These are phyloP conservation scores for Lithobates sylvaticus DNA, from an alignment of 2,797 vertebrate genomes.

Conservation along the genomic window DNA sequence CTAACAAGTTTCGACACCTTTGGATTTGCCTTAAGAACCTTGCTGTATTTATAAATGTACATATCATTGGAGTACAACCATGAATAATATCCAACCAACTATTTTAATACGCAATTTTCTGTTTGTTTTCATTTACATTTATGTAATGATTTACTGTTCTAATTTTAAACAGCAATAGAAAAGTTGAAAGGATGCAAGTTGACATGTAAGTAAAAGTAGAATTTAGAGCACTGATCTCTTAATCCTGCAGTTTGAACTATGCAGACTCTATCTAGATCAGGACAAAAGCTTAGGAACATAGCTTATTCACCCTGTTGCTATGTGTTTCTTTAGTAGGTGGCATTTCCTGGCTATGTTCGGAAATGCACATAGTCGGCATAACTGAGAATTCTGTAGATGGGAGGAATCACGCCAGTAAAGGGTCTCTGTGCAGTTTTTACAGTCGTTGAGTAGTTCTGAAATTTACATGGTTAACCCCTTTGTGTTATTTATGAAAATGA, in stretches of 20 bases:
- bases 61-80: no score
- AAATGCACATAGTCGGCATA: constrained; percentile 49
- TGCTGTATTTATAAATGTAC: no score
- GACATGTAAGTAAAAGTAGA: constrained; percentile 26
- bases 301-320: constrained; percentile 26
- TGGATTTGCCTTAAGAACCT: no score
- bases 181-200: not conserved
- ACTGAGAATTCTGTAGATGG: not conserved
- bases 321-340: constrained; percentile 40
- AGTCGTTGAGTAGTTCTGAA: not conserved
- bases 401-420: not conserved
- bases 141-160: no score
- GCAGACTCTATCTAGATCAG: constrained; percentile 40
- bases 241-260: constrained; percentile 43
- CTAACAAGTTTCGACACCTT: no score
- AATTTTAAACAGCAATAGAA: not conserved
- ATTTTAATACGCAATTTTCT: no score
- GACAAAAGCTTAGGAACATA: constrained; percentile 22
- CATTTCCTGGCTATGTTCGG: constrained; percentile 13
- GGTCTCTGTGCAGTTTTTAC: not conserved
- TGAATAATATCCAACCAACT: no score
- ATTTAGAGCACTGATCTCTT: constrained; percentile 24
- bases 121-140: no score
- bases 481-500: not conserved
- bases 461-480: not conserved